Conservation (phyloP, 2,113 vertebrate genomes). For the Actenoides hombroni region DNA sequence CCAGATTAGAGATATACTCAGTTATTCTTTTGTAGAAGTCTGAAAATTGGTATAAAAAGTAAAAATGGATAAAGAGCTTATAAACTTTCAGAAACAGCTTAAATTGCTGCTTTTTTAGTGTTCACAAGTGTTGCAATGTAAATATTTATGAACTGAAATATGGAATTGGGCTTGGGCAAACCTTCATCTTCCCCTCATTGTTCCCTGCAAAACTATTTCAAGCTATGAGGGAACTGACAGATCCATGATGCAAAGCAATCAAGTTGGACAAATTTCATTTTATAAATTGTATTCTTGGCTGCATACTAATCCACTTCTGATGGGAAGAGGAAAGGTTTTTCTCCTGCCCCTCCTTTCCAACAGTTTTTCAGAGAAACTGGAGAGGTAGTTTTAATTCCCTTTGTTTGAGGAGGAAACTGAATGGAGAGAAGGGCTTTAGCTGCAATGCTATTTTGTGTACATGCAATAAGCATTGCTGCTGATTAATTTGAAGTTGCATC, state of each 20-base stretch:
- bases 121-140: neutral
- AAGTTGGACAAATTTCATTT: neutral
- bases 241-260: neutral
- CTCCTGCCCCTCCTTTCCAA: neutral
- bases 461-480: neutral
- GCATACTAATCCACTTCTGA: neutral
- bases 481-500: neutral
- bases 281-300: neutral
- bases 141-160: neutral
- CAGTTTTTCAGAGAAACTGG: neutral
- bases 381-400: neutral
- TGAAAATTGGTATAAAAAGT: neutral
- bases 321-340: neutral
- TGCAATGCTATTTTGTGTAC: neutral
- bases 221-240: neutral
- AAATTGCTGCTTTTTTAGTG: neutral
- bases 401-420: neutral
- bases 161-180: neutral
- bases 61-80: neutral
- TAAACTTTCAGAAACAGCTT: neutral
- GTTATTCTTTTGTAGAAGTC: neutral
- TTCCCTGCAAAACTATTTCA: neutral
- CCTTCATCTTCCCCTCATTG: neutral
- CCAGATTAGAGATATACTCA: neutral
- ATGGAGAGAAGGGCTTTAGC: neutral